Evolutionary conservation across 2,888 invertebrate species (phyloP).

Genomic region (Eupithecia subumbrata): DNA sequence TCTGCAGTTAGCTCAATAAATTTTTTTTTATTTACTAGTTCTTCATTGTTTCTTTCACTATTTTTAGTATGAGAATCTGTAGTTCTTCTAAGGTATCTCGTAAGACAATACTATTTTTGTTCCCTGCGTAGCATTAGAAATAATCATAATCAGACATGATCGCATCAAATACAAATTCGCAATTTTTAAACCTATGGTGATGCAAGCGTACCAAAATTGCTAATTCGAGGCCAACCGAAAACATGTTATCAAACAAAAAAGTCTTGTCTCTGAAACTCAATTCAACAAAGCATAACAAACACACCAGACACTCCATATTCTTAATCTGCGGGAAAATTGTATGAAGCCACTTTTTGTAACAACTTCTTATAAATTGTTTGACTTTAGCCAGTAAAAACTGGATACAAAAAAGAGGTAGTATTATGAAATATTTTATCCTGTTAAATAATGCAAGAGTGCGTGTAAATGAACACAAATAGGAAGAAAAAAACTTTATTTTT

Average conservation of each 20-base stretch:
- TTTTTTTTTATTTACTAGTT: too few species aligned
- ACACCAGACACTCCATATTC: conserved; percentile 40
- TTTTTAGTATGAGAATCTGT: not conserved
- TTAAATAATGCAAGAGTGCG: too few species aligned
- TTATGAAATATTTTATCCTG: too few species aligned
- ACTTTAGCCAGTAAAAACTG: not conserved
- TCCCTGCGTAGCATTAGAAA: not conserved
- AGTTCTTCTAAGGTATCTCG: not conserved
- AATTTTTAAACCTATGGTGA: not conserved
- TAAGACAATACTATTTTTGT: not conserved
- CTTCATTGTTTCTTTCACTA: not conserved
- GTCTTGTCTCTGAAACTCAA: conserved; percentile 43
- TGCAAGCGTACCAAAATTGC: not conserved
- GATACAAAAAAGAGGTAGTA: too few species aligned
- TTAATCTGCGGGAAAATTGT: conserved; percentile 54
- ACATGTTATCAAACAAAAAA: not conserved
- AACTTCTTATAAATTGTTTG: not conserved
- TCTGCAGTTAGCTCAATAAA: too few species aligned
- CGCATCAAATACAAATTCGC: not conserved
- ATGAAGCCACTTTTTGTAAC: conserved; percentile 28
- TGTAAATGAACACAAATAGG: too few species aligned
- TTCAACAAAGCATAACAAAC: conserved; percentile 60
- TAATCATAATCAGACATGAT: not conserved
- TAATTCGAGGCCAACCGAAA: not conserved
- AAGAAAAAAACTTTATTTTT: too few species aligned